Base-by-base conservation (phyloP, 2,113 vertebrate species). In the Setophaga kirtlandii region DNA sequence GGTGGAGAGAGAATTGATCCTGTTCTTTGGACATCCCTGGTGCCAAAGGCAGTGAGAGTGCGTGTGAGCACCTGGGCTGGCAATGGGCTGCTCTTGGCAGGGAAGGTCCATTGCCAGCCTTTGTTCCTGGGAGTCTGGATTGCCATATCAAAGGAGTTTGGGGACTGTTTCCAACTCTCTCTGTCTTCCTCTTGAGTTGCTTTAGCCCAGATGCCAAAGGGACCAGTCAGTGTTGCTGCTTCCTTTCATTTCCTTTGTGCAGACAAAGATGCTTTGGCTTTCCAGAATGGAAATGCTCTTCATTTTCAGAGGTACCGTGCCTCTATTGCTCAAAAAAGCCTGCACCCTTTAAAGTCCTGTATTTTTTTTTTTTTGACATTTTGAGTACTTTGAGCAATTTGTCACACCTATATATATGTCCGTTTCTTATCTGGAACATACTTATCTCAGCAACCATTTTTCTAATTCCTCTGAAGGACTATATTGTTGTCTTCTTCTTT, bases 51-150 rank as follows among this genome's bases (percentile, higher is more conserved):
- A 95, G 83, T 75, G 87, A 80, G 60, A 83, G 86, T 37, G 82
- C 50, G 6, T 90, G 92, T 80, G 89, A 92, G 90, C 95, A 96
- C 96, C 95, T 96, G 96, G 94, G 83, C 83, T 95, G 94, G 95
- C 88, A 92, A 6, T 5, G 27, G 68, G 73, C 73, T 81, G 76
- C 90, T 95, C 58, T 94, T 93, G 95, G 95, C 95, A 93, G 83
- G 41, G 65, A 81, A 53, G 53, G 62, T 76, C 49, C 47, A 4
- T 63, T 73, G 83, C 79, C 69, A 75, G 73, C 49, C 91, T 96
- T 97, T 96, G 87, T 94, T 96, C 78, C 81, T 91, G 87, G 44
- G 83, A 89, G 56, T 58, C 69, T 82, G 83, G 56, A 91, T 95
- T 96, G 91, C 71, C 83, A 76, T 41, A 53, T 89, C 86, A 89